phyloP scores from a whole-genome alignment of 2,113 vertebrate genomes.

The human region DNA sequence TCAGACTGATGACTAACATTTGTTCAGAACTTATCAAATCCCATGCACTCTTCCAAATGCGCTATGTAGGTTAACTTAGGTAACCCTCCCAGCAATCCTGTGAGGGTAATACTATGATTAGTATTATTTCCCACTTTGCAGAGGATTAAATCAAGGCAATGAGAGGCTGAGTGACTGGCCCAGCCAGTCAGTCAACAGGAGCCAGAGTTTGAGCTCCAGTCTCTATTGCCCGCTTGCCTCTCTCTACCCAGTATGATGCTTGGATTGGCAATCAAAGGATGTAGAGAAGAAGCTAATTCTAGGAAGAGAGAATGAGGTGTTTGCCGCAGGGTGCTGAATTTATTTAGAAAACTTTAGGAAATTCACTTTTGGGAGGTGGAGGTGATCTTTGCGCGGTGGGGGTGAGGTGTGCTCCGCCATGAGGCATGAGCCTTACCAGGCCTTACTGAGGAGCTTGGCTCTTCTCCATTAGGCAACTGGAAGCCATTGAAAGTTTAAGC shows the following conservation, averaged over 20 bases:
- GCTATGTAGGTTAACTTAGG: not conserved
- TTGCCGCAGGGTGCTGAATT: not conserved
- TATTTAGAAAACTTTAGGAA: not conserved
- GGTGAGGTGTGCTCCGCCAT: fast-evolving
- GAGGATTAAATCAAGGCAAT: not conserved
- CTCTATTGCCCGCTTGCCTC: fast-evolving
- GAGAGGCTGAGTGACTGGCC: not conserved
- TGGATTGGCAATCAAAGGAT: not conserved
- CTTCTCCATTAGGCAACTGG: not conserved
- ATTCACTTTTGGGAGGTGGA: not conserved
- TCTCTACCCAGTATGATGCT: not conserved
- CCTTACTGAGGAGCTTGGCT: not conserved
- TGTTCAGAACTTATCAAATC: not conserved
- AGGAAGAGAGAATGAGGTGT: not conserved
- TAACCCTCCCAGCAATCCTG: not conserved
- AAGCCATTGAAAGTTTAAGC: slow-evolving; percentile 13
- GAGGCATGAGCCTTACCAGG: not conserved
- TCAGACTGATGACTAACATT: not conserved
- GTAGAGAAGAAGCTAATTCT: not conserved
- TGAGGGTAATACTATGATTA: not conserved
- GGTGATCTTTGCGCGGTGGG: not conserved
- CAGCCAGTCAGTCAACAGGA: too few relatives aligned
- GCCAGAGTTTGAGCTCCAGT: not conserved
- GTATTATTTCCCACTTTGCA: not conserved
- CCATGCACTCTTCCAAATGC: not conserved